Conservation (phyloP, 2,113 vertebrate species). For the Hippotragus niger region DNA sequence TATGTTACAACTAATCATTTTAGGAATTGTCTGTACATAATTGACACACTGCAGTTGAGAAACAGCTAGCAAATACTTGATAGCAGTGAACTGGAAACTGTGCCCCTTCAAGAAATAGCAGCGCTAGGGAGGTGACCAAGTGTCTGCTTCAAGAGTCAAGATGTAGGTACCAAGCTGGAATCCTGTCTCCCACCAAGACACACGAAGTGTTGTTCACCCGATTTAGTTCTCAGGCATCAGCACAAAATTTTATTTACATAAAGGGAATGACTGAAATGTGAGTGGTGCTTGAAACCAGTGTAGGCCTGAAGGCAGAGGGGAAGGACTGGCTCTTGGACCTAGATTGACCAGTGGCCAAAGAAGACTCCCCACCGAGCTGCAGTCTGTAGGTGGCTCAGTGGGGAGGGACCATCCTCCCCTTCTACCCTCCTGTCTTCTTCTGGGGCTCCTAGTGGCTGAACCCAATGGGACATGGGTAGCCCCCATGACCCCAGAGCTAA, state of each 20-base stretch:
- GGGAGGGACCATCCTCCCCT: neutral
- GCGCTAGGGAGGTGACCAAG: neutral
- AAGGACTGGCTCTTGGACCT: neutral
- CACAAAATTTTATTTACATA: neutral
- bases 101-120: neutral
- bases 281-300: neutral
- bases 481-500: neutral
- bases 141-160: neutral
- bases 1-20: neutral
- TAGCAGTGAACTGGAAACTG: neutral
- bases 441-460: neutral
- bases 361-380: neutral
- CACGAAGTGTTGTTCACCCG: neutral
- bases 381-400: neutral
- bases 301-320: neutral
- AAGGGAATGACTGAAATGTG: neutral
- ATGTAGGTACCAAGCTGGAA: neutral
- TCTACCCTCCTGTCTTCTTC: neutral
- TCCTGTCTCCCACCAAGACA: neutral
- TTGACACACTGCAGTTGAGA: neutral
- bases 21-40: neutral
- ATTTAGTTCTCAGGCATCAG: neutral
- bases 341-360: neutral
- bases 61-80: neutral
- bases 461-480: no score